Evolutionary conservation across 1,140 invertebrate genomes (phyloP).

Genomic region (Scaptodrosophila lebanonensis): DNA sequence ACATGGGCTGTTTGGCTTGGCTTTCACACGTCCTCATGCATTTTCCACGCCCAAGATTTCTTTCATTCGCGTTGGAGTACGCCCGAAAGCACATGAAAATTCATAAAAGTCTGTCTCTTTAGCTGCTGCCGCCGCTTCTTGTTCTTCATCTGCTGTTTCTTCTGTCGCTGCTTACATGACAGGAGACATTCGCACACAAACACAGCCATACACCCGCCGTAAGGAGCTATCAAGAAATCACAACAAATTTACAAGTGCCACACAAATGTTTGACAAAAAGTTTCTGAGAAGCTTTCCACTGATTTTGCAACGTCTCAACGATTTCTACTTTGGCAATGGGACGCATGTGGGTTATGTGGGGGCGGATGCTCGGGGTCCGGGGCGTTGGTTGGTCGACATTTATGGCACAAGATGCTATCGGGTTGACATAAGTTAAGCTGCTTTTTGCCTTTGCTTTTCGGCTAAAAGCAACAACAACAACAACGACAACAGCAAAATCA

Average conservation of each 20-base stretch:
- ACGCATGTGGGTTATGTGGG: background rate
- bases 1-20: background rate
- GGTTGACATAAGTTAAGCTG: slow-evolving; percentile 74
- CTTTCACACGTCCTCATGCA: slow-evolving; percentile 55
- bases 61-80: slow-evolving; percentile 2
- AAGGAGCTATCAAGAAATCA: slow-evolving; percentile 75
- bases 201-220: slow-evolving; percentile 26
- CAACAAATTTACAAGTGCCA: slow-evolving; percentile 75
- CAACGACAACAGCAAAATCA: slow-evolving; percentile 18
- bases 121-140: too few relatives aligned
- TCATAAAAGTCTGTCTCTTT: slow-evolving; percentile 64
- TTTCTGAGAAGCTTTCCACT: slow-evolving; percentile 72
- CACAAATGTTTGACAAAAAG: slow-evolving; percentile 75
- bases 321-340: slow-evolving; percentile 45
- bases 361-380: background rate
- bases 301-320: slow-evolving; percentile 71
- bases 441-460: slow-evolving; percentile 66
- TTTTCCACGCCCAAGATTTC: slow-evolving; percentile 16
- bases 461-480: slow-evolving; percentile 59
- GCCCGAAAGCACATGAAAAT: slow-evolving; percentile 64
- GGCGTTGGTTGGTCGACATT: slow-evolving; percentile 56
- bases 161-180: background rate
- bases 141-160: too few relatives aligned
- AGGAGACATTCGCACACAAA: background rate
- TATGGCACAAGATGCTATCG: slow-evolving; percentile 69